These are phyloP conservation scores for Oreotrochilus melanogaster DNA, from an alignment of 2,113 vertebrate genomes.

Conservation along the genomic window DNA sequence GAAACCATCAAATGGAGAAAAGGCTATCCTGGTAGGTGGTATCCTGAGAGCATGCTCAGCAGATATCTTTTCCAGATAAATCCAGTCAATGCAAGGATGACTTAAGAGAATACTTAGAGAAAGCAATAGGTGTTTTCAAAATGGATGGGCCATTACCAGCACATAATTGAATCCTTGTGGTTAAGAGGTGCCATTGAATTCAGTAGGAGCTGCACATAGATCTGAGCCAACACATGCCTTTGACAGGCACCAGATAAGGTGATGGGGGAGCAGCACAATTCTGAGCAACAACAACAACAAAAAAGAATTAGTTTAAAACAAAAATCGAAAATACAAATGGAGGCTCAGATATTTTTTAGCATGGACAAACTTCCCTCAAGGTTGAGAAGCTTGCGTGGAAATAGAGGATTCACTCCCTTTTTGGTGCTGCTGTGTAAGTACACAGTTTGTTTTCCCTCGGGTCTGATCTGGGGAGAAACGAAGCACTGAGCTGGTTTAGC, in stretches of 20 bases:
- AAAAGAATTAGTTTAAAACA: background rate
- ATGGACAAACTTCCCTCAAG: background rate
- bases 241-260: background rate
- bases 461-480: background rate
- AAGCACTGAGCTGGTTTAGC: background rate
- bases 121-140: constrained; percentile 40
- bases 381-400: background rate
- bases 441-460: background rate
- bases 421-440: background rate
- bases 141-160: constrained; percentile 23
- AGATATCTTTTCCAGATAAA: background rate
- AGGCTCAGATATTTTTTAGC: background rate
- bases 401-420: background rate
- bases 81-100: constrained; percentile 5
- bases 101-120: constrained; percentile 28
- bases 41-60: background rate
- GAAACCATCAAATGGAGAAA: background rate
- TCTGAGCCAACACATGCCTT: background rate
- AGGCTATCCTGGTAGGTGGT: background rate
- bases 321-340: background rate
- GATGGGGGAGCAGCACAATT: background rate
- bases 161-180: constrained; percentile 20
- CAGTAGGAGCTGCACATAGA: background rate
- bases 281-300: background rate
- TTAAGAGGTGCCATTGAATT: background rate